Conservation (phyloP, 2,113 vertebrate species). For the Equus przewalskii region DNA sequence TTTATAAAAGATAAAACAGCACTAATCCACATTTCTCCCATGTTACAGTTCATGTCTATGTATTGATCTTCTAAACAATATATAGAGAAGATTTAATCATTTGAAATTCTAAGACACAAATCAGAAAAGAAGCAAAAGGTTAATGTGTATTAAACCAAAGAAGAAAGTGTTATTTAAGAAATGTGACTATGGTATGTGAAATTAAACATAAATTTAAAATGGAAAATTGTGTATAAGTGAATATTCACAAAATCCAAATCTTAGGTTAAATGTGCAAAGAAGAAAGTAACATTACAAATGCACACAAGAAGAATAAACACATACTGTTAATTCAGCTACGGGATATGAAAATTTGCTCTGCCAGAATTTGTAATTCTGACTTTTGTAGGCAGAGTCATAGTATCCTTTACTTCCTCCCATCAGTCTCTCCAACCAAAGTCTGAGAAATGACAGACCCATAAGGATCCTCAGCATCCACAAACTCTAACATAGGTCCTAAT, state of each 20-base stretch:
- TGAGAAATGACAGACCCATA: not conserved
- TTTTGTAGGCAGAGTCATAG: not conserved
- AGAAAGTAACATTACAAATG: not conserved
- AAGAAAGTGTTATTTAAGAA: not conserved
- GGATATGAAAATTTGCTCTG: not conserved
- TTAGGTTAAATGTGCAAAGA: not conserved
- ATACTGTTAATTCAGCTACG: not conserved
- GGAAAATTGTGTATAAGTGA: not conserved
- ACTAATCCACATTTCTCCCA: not conserved
- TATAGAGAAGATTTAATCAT: not conserved
- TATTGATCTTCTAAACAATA: not conserved
- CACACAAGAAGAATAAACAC: not conserved
- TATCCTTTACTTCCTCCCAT: not conserved
- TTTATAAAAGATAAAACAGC: conserved; percentile 1
- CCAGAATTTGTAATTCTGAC: not conserved
- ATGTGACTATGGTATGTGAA: not conserved
- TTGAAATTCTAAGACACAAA: not conserved
- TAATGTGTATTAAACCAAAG: not conserved
- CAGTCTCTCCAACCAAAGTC: not conserved
- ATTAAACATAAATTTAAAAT: conserved; percentile 16
- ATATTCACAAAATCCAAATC: conserved; percentile 6
- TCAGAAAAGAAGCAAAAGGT: not conserved
- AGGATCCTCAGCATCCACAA: not conserved
- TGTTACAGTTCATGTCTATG: not conserved
- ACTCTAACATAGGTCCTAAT: not conserved